These are phyloP conservation scores for Tauraco erythrolophus DNA, from an alignment of 2,113 vertebrate genomes.

Conservation along the genomic window DNA sequence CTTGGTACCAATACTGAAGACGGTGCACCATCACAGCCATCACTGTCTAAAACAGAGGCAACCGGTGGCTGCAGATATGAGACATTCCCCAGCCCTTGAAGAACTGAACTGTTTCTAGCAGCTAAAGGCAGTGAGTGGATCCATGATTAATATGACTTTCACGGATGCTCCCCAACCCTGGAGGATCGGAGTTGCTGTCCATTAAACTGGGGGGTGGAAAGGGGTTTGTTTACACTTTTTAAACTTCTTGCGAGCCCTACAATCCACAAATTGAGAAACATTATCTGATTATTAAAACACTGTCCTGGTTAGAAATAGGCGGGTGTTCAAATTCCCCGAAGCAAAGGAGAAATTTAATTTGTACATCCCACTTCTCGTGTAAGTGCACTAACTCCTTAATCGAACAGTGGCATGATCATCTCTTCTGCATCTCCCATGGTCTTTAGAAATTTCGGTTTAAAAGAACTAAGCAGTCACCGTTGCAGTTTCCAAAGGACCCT, in stretches of 20 bases:
- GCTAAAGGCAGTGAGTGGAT: not conserved
- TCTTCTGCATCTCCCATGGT: not conserved
- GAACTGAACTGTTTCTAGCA: not conserved
- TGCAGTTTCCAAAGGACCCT: not conserved
- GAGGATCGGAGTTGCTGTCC: not conserved
- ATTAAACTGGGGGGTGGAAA: not conserved
- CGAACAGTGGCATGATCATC: not conserved
- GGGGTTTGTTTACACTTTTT: not conserved
- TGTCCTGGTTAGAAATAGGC: not conserved
- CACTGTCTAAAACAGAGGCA: not conserved
- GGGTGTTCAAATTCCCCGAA: not conserved
- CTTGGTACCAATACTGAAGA: not conserved
- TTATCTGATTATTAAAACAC: not conserved
- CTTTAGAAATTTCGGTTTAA: not conserved
- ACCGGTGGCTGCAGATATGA: not conserved
- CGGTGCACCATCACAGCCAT: not conserved
- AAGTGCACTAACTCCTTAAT: not conserved
- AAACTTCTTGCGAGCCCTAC: not conserved
- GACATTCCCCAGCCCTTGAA: not conserved
- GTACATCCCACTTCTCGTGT: not conserved
- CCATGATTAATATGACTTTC: fast-evolving
- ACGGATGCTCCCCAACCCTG: not conserved
- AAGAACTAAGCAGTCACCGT: not conserved
- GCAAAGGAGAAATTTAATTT: not conserved
- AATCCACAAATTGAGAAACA: not conserved